Evolutionary conservation across 1,140 invertebrate genomes (phyloP), one percentile per base, ranked within the genome.

Genomic region (Achroia grisella): DNA sequence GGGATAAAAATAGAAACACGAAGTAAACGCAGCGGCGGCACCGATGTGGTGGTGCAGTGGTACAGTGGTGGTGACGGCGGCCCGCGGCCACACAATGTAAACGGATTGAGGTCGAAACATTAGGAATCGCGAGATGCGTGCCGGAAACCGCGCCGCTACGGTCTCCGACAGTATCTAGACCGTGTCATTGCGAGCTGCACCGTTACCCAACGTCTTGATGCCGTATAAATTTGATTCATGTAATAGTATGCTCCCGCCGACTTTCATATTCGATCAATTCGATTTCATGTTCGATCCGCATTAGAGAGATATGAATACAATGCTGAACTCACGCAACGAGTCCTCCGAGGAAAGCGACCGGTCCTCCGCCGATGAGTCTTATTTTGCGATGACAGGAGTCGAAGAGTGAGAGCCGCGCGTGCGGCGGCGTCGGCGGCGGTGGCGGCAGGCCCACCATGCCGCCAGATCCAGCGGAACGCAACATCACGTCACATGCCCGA

Each of bases 361-460:
- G 88, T 37, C 87, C 88, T 36, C 88, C 89, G 52, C 89, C 87
- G 54, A 90, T 89, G 57, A 91, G 86, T 47, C 91, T 87, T 56
- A 92, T 91, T 84, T 91, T 91, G 72, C 90, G 88, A 80, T 92
- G 91, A 75, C 90, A 91, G 64, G 90, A 90, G 78, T 91, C 90
- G 70, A 91, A 89, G 17, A 92, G 82, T 13, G 90, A 91, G 31
- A 88, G 87, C 40, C 89, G 80, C 54, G 89, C 82, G 82, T 72
- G 88, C 6, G 17, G 17, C 17, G 17, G 17, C 17, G n/a, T n/a
- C 56, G 81, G 75, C 62, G 74, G 70, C 55, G 70, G 77, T 58
- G 70, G 78, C 61, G 69, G 66, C 55, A 80, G 56, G 39, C 72
- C 73, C 47, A 82, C 66, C 65, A 65, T 69, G 50, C 71, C 71